Evolutionary conservation across 2,888 invertebrate species (phyloP).

Genomic region (Nomada ruficornis): DNA sequence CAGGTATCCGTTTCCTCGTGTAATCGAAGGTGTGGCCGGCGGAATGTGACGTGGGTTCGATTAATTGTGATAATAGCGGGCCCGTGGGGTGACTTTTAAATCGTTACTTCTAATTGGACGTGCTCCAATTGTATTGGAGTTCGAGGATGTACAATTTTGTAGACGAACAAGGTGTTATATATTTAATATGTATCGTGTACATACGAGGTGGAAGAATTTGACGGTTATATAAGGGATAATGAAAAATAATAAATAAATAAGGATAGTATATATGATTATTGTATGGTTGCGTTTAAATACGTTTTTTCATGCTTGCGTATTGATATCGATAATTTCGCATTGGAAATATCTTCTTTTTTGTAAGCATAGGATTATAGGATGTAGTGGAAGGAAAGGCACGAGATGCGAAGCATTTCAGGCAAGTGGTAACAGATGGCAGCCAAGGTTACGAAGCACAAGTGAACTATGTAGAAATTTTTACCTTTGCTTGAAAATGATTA

Average conservation of each 20-base stretch:
- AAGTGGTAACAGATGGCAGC: conserved; percentile 43
- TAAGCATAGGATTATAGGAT: too few relatives aligned
- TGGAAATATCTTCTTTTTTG: not conserved
- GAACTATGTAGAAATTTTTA: too few relatives aligned
- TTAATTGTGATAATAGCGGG: conserved; percentile 60
- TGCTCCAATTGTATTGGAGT: not conserved
- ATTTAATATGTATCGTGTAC: conserved; percentile 11
- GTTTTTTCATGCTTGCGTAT: not conserved
- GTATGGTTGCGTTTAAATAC: not conserved
- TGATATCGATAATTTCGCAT: not conserved
- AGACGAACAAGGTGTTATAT: not conserved
- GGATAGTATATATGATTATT: not conserved
- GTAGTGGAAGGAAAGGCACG: not conserved
- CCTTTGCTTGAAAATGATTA: not conserved
- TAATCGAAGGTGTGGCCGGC: conserved; percentile 42
- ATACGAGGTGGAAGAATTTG: not conserved
- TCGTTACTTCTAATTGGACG: conserved; percentile 6
- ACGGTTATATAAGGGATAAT: not conserved
- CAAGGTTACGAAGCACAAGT: not conserved
- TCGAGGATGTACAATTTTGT: not conserved
- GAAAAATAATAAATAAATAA: not conserved
- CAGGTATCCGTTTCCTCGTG: conserved; percentile 19
- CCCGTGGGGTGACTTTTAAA: conserved; percentile 18
- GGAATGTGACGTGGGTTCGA: conserved; percentile 53
- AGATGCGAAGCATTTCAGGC: not conserved